Evolutionary conservation across 2,888 invertebrate genomes (phyloP).

Genomic region (Hypena proboscidalis): DNA sequence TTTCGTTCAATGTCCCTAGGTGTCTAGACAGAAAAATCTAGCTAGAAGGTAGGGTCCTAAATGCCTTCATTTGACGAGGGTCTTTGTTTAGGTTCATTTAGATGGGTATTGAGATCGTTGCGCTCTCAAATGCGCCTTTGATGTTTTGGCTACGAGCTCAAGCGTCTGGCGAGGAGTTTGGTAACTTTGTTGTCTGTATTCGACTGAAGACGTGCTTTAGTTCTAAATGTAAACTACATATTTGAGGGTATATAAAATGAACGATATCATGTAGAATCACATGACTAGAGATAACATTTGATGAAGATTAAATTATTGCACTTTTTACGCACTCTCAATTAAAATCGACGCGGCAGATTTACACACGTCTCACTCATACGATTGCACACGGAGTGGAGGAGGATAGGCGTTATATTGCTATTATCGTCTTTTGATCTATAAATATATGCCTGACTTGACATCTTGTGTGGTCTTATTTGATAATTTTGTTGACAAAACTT

Average conservation of each 20-base stretch:
- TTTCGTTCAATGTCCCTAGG: slow-evolving; percentile 60
- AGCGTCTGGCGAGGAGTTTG: slow-evolving; percentile 7
- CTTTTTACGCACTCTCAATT: not conserved
- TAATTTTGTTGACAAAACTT: slow-evolving; percentile 18
- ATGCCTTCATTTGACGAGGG: slow-evolving; percentile 8
- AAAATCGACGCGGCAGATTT: too few relatives aligned
- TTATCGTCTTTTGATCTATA: not conserved
- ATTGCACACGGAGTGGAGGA: too few relatives aligned
- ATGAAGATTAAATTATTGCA: too few relatives aligned
- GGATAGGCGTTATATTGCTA: not conserved
- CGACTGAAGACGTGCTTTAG: too few relatives aligned
- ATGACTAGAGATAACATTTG: too few relatives aligned
- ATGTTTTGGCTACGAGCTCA: slow-evolving; percentile 14
- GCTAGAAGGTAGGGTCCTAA: slow-evolving; percentile 13
- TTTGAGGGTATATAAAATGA: too few relatives aligned
- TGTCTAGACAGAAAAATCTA: slow-evolving; percentile 67
- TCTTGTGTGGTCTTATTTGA: slow-evolving; percentile 22
- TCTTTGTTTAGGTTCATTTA: slow-evolving; percentile 8
- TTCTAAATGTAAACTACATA: too few relatives aligned
- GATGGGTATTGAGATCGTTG: not conserved
- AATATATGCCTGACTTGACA: slow-evolving; percentile 6
- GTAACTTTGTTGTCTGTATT: slow-evolving; percentile 12
- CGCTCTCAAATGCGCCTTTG: not conserved
- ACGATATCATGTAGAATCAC: too few relatives aligned
- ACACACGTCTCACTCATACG: too few relatives aligned